Evolutionary conservation across 2,797 vertebrate species (phyloP).

Genomic region (Myotis vivesi): DNA sequence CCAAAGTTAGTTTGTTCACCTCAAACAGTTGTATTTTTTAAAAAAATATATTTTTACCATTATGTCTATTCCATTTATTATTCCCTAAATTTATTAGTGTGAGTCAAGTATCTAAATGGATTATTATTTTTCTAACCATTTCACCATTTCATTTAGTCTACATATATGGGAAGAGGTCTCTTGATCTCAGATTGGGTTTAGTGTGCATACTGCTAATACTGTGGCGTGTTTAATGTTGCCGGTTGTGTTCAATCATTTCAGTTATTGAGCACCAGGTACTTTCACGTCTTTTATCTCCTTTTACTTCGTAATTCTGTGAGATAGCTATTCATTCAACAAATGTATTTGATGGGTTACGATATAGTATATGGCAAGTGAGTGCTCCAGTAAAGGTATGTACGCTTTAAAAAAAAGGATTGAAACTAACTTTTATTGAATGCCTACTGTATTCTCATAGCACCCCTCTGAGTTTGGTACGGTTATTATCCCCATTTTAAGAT

Average conservation of each 20-base stretch:
- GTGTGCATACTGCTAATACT: not conserved
- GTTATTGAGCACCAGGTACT: not conserved
- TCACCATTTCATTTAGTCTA: not conserved
- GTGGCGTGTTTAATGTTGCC: not conserved
- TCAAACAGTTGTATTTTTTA: not conserved
- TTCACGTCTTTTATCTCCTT: not conserved
- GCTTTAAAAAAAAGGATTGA: not conserved
- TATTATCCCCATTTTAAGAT: constrained; percentile 18
- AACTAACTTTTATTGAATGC: constrained; percentile 9
- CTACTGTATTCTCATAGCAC: not conserved
- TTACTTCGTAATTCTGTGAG: not conserved
- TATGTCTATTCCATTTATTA: not conserved
- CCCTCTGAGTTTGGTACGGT: not conserved
- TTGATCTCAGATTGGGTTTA: not conserved
- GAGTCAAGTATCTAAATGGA: not conserved
- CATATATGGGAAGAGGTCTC: not conserved
- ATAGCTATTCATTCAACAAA: not conserved
- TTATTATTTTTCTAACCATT: constrained; percentile 35
- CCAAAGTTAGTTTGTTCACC: constrained; percentile 15
- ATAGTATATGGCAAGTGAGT: not conserved
- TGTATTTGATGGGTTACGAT: not conserved
- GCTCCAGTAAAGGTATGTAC: not conserved
- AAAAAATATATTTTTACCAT: not conserved
- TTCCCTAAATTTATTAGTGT: not conserved
- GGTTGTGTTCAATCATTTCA: not conserved